phyloP scores from a whole-genome alignment of 2,797 vertebrate genomes.

The Pangasius mekongensis region DNA sequence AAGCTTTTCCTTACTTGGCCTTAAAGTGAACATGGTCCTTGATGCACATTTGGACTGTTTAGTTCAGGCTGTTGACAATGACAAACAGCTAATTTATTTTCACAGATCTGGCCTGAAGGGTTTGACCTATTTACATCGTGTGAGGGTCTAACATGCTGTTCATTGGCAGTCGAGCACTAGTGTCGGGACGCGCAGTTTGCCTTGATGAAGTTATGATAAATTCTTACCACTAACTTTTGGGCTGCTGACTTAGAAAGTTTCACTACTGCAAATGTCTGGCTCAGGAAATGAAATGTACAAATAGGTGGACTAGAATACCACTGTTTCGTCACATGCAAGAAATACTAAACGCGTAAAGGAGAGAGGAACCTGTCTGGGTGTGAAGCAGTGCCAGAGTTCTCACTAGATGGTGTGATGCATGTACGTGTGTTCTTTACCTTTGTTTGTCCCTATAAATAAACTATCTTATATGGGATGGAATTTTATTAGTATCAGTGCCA shows the following conservation, averaged over 20 bases:
- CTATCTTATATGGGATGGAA: not conserved
- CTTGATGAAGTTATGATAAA: constrained; percentile 61
- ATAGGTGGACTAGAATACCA: constrained; percentile 55
- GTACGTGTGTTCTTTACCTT: not conserved
- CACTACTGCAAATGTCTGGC: constrained; percentile 69
- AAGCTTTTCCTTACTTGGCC: not conserved
- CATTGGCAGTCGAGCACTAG: not conserved
- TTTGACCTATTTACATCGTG: constrained; percentile 41
- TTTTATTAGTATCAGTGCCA: not conserved
- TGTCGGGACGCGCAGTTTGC: not conserved
- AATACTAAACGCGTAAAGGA: constrained; percentile 53
- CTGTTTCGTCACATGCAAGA: constrained; percentile 40
- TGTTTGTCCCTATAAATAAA: not conserved
- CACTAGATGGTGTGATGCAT: not conserved
- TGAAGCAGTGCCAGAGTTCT: not conserved
- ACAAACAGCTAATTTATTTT: constrained; percentile 31
- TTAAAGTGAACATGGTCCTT: not conserved
- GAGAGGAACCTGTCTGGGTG: constrained; percentile 30
- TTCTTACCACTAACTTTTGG: constrained; percentile 44
- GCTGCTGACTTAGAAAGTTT: constrained; percentile 72
- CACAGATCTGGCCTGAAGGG: constrained; percentile 18
- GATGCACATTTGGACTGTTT: constrained; percentile 30
- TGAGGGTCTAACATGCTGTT: constrained; percentile 9
- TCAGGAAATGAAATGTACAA: constrained; percentile 71
- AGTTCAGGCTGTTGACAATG: constrained; percentile 8